Conservation (phyloP, 2,888 invertebrate genomes). For the Theretra japonica region DNA sequence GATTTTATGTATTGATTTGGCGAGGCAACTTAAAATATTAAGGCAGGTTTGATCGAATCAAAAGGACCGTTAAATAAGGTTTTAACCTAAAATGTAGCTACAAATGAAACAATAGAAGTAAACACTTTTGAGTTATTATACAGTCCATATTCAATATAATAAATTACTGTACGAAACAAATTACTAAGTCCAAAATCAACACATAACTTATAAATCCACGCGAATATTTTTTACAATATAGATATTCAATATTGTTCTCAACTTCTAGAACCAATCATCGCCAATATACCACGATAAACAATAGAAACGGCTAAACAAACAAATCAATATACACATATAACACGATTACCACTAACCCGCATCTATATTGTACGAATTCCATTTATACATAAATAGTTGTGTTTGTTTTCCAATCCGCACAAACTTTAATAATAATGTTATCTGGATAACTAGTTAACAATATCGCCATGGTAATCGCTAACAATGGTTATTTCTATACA, state of each 20-base stretch:
- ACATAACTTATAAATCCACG: too few species aligned
- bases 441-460: conserved; percentile 50
- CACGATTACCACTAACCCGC: neutral
- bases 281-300: neutral
- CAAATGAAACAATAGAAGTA: too few species aligned
- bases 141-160: too few species aligned
- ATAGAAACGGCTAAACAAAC: conserved; percentile 9
- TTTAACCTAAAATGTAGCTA: too few species aligned
- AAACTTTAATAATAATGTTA: conserved; percentile 48
- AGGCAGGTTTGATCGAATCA: too few species aligned
- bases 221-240: neutral
- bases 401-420: conserved; percentile 39
- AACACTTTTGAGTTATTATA: too few species aligned
- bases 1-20: neutral
- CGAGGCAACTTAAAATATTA: neutral
- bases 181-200: too few species aligned
- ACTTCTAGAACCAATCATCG: neutral
- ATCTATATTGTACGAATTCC: conserved; percentile 31
- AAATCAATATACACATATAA: conserved; percentile 23
- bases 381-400: conserved; percentile 32
- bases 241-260: neutral
- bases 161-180: too few species aligned
- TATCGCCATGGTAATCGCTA: conserved; percentile 46
- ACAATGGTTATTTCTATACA: conserved; percentile 47
- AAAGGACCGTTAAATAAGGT: too few species aligned